Evolutionary conservation across 2,113 vertebrate species (phyloP).

Genomic region (Xiphophorus couchianus): DNA sequence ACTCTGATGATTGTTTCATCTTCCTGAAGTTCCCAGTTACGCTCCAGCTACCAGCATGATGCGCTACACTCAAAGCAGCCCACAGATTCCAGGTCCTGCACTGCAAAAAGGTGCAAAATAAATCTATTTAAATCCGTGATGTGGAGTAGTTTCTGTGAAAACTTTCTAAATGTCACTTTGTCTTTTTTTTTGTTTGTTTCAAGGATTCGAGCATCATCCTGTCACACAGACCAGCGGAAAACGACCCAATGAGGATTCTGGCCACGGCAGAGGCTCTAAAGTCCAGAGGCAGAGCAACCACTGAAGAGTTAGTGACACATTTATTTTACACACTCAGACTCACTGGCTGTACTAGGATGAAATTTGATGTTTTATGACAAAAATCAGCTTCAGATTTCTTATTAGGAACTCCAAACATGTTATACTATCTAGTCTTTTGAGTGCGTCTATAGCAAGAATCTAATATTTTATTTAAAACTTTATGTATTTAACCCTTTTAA

Average conservation of each 20-base stretch:
- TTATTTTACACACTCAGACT: neutral
- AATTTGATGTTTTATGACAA: neutral
- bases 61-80: conserved; percentile 63
- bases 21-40: conserved; percentile 46
- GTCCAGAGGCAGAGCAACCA: conserved; percentile 76
- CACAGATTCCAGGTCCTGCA: conserved; percentile 47
- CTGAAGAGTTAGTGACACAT: conserved; percentile 53
- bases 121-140: neutral
- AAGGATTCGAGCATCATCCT: conserved; percentile 66
- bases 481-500: too few species aligned
- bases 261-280: conserved; percentile 67
- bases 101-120: conserved; percentile 62
- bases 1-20: neutral
- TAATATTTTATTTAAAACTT: too few species aligned
- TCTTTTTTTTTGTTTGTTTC: neutral
- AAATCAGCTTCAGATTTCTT: too few species aligned
- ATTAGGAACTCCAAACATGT: too few species aligned
- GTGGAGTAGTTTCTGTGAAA: neutral
- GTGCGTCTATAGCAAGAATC: too few species aligned
- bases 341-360: too few species aligned
- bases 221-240: conserved; percentile 64
- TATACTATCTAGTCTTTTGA: too few species aligned
- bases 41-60: conserved; percentile 44
- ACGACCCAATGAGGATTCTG: conserved; percentile 74
- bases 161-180: neutral